Conservation (phyloP, 2,888 invertebrate genomes). For the Sussaba pulchella region DNA sequence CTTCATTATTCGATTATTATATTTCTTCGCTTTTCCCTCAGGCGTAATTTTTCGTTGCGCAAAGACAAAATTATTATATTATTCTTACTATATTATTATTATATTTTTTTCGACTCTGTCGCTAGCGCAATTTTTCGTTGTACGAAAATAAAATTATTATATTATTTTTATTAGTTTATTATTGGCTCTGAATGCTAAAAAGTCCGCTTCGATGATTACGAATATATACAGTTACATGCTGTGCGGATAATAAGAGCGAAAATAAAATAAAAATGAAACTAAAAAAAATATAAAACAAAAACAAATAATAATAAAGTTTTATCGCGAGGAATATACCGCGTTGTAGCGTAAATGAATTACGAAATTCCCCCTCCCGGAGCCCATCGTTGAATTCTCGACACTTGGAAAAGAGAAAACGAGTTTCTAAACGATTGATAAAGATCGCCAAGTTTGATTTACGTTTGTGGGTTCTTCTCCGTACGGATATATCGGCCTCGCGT, state of each 20-base stretch:
- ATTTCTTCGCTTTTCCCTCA: too few species aligned
- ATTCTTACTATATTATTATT: too few species aligned
- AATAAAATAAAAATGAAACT: slow-evolving; percentile 17
- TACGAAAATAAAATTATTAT: too few species aligned
- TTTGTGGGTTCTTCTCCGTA: slow-evolving; percentile 11
- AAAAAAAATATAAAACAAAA: slow-evolving; percentile 14
- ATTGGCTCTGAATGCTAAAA: too few species aligned
- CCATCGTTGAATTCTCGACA: slow-evolving; percentile 11
- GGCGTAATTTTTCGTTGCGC: too few species aligned
- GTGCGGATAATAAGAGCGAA: background rate
- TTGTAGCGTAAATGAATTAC: slow-evolving; percentile 24
- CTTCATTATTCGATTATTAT: too few species aligned
- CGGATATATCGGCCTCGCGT: slow-evolving; percentile 47
- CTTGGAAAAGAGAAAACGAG: slow-evolving; percentile 58
- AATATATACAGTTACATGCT: too few species aligned
- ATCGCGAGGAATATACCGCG: background rate
- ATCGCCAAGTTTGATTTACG: slow-evolving; percentile 58
- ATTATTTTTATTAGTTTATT: too few species aligned
- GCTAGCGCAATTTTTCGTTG: too few species aligned
- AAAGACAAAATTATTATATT: too few species aligned
- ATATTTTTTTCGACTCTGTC: too few species aligned
- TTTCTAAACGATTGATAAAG: slow-evolving; percentile 66
- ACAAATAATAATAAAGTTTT: background rate
- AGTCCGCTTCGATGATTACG: too few species aligned
- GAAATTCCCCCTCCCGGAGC: background rate